Evolutionary conservation across 2,888 invertebrate genomes (phyloP).

Genomic region (Dynastes grantii): DNA sequence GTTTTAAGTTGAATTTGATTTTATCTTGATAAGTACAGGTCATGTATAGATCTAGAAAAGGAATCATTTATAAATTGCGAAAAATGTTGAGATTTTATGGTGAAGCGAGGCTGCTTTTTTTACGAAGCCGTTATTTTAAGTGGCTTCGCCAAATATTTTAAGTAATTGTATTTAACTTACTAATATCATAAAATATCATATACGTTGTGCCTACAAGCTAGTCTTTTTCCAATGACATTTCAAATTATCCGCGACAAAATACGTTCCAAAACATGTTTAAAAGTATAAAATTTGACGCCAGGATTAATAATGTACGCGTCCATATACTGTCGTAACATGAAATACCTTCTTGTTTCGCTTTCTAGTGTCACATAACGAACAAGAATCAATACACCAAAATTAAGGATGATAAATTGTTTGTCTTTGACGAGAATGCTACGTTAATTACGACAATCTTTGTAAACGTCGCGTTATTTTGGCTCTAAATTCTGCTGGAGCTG

Average conservation of each 20-base stretch:
- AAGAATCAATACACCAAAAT: background rate
- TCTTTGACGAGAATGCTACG: background rate
- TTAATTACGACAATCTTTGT: conserved; percentile 1
- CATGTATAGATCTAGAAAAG: too few species aligned
- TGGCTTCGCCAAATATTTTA: too few species aligned
- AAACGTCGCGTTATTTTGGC: conserved; percentile 5
- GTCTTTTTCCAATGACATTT: background rate
- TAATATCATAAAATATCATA: too few species aligned
- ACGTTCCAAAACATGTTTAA: background rate
- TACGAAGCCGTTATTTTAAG: too few species aligned
- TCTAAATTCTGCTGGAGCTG: background rate
- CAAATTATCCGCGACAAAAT: conserved; percentile 15
- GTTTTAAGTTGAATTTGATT: too few species aligned
- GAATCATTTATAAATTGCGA: too few species aligned
- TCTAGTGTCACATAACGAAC: background rate
- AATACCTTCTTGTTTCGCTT: background rate
- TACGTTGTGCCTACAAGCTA: background rate
- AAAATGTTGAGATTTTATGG: too few species aligned
- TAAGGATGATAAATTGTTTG: conserved; percentile 17
- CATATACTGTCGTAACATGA: background rate
- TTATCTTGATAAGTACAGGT: too few species aligned
- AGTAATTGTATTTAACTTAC: too few species aligned
- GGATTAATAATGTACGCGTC: background rate
- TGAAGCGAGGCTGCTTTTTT: too few species aligned
- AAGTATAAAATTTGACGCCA: background rate